Evolutionary conservation across 2,113 vertebrate species (phyloP).

Genomic region (Oncorhynchus nerka): DNA sequence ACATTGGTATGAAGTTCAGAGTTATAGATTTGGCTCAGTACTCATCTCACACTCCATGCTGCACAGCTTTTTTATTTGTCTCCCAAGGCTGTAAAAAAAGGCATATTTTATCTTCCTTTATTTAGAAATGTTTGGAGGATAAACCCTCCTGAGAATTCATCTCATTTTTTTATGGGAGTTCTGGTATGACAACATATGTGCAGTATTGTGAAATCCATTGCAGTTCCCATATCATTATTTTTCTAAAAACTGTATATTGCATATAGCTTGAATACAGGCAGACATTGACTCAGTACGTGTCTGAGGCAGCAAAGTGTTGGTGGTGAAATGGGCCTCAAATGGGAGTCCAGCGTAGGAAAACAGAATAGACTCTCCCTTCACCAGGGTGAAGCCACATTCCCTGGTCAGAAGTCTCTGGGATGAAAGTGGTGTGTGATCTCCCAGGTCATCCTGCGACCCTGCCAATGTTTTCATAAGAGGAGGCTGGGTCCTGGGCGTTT

Average conservation of each 20-base stretch:
- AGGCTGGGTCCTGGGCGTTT: constrained; percentile 53
- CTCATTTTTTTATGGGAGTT: background rate
- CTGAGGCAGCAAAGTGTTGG: constrained; percentile 63
- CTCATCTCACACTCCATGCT: constrained; percentile 3
- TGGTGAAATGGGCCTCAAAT: constrained; percentile 65
- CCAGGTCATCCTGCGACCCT: constrained; percentile 58
- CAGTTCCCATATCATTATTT: background rate
- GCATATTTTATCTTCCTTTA: constrained; percentile 13
- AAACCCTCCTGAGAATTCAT: background rate
- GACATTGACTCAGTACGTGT: constrained; percentile 52
- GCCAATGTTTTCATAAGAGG: constrained; percentile 67
- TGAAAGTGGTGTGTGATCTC: constrained; percentile 70
- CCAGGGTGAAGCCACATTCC: constrained; percentile 49
- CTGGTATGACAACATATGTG: background rate
- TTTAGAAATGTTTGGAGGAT: background rate
- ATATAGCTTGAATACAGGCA: background rate
- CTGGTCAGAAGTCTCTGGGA: constrained; percentile 56
- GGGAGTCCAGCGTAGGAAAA: constrained; percentile 66
- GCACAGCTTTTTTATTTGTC: constrained; percentile 25
- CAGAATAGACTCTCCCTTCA: constrained; percentile 70
- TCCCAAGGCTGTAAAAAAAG: constrained; percentile 17
- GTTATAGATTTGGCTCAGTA: constrained; percentile 13
- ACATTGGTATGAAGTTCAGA: constrained; percentile 14
- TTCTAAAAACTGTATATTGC: background rate
- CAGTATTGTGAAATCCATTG: background rate